Percentiles rank a stretch among this genome's conserved stretches.
phyloP scores from a whole-genome alignment of 2,113 vertebrate genomes.

The Mirza zaza region DNA sequence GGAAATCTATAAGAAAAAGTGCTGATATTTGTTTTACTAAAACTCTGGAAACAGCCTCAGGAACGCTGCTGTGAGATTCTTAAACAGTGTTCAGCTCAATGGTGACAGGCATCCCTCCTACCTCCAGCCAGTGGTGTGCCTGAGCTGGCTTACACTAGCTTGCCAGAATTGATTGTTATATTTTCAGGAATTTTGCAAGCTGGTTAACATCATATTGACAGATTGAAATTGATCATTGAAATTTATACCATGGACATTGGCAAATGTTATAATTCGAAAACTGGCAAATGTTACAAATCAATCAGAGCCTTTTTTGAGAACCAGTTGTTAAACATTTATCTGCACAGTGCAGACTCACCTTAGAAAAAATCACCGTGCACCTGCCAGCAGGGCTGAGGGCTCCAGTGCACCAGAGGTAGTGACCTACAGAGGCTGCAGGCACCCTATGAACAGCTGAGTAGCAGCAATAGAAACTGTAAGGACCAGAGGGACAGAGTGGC shows the following conservation, averaged over 20 bases:
- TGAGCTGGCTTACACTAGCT: not conserved
- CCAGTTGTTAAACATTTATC: slow-evolving; percentile 29
- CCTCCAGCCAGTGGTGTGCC: not conserved
- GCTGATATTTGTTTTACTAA: not conserved
- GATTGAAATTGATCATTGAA: not conserved
- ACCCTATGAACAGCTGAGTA: not conserved
- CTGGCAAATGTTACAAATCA: slow-evolving; percentile 11
- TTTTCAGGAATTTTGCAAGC: not conserved
- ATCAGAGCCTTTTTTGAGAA: not conserved
- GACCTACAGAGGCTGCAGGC: not conserved
- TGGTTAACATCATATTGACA: not conserved
- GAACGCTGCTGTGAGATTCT: not conserved
- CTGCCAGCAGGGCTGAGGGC: not conserved
- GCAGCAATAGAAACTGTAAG: not conserved
- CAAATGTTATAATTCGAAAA: not conserved
- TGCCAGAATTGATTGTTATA: not conserved
- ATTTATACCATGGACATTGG: slow-evolving; percentile 9
- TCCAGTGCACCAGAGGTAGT: not conserved
- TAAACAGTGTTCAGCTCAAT: not conserved
- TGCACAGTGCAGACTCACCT: not conserved
- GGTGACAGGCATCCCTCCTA: not conserved
- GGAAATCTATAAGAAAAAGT: not conserved
- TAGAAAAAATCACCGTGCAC: not conserved
- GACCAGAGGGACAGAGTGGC: not conserved
- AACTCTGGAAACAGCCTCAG: not conserved